Conservation (phyloP, 2,888 invertebrate genomes). For the Drosophila prostipennis region DNA sequence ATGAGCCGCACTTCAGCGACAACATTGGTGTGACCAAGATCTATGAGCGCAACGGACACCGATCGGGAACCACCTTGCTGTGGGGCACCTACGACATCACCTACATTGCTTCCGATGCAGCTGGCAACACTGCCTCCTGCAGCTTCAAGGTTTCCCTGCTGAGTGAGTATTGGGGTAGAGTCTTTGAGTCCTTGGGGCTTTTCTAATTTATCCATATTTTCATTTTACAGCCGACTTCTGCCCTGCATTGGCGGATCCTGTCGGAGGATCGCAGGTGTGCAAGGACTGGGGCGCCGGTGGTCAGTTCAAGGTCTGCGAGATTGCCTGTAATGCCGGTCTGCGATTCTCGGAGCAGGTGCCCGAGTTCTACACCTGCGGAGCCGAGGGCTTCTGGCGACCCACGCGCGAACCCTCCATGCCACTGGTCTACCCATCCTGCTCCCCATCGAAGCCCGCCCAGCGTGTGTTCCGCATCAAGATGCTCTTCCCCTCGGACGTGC, state of each 20-base stretch:
- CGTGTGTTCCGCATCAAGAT: constrained; percentile 96
- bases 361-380: constrained; percentile 98
- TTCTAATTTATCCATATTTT: too few relatives aligned
- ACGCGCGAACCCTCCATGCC: constrained; percentile 91
- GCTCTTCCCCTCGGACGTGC: constrained; percentile 97
- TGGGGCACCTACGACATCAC: constrained; percentile 97
- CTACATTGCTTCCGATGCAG: constrained; percentile 96
- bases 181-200: not conserved
- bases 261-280: constrained; percentile 95
- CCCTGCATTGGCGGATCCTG: constrained; percentile 93
- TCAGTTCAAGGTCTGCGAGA: constrained; percentile 97
- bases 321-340: constrained; percentile 92
- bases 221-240: constrained; percentile 92
- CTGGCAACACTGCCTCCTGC: constrained; percentile 96
- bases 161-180: constrained; percentile 86
- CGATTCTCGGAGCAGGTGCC: constrained; percentile 97
- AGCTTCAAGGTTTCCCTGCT: constrained; percentile 95
- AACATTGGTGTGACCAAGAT: constrained; percentile 92
- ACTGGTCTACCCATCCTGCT: constrained; percentile 95
- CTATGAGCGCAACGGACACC: constrained; percentile 93
- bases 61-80: constrained; percentile 93
- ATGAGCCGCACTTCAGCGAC: constrained; percentile 95
- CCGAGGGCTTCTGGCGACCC: constrained; percentile 98
- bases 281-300: constrained; percentile 98
- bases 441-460: constrained; percentile 95